Percentiles rank a stretch among this genome's conserved stretches.
Conservation (phyloP, 2,888 invertebrate species). For the Ganaspis brasiliensis region DNA sequence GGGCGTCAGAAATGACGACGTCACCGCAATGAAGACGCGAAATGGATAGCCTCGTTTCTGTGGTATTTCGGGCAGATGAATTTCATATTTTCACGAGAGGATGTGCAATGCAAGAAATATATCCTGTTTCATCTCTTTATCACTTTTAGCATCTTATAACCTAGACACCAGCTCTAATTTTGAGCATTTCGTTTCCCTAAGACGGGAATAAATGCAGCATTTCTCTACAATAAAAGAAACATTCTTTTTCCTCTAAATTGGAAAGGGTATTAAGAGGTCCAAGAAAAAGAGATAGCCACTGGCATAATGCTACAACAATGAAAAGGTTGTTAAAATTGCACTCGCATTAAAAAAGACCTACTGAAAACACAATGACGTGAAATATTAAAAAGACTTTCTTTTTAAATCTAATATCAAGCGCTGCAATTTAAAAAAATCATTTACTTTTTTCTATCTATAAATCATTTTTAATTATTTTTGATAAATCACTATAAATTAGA, state of each 20-base stretch:
- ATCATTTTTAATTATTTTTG: too few species aligned
- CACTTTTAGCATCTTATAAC: background rate
- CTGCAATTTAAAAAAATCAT: too few species aligned
- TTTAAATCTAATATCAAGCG: too few species aligned
- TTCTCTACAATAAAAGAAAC: background rate
- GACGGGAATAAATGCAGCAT: background rate
- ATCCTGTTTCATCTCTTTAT: constrained; percentile 11
- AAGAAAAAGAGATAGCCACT: background rate
- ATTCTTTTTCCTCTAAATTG: background rate
- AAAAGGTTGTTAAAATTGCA: constrained; percentile 1
- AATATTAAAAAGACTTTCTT: background rate
- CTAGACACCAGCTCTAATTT: constrained; percentile 6
- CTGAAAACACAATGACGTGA: background rate
- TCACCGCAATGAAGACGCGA: constrained; percentile 55
- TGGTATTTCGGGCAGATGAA: constrained; percentile 47
- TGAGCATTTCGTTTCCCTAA: constrained; percentile 1
- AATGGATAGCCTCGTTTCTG: constrained; percentile 52
- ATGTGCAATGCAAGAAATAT: constrained; percentile 31
- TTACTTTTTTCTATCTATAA: too few species aligned
- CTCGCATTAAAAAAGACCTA: background rate
- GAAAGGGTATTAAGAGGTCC: constrained; percentile 2
- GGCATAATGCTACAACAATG: background rate
- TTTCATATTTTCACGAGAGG: constrained; percentile 33
- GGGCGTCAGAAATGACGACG: constrained; percentile 51
- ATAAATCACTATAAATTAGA: too few species aligned